Percentiles rank a stretch among this genome's conserved stretches.
Conservation (phyloP, 2,113 vertebrate genomes). For the Ptilorrhoa leucosticta region DNA sequence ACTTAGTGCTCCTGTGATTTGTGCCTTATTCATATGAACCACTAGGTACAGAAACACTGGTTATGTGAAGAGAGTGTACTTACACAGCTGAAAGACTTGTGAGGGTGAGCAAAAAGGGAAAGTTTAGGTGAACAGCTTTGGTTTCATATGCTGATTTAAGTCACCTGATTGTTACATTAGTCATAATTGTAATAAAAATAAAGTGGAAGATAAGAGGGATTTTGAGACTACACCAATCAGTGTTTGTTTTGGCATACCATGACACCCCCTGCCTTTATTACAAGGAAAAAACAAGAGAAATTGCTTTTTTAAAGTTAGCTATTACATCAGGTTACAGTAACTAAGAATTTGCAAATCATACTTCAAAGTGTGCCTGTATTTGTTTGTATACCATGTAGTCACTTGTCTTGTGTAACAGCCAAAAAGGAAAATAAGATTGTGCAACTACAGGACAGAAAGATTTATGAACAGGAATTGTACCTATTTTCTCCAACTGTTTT, state of each 20-base stretch:
- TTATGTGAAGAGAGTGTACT: neutral
- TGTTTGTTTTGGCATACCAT: neutral
- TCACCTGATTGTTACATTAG: neutral
- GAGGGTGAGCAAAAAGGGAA: neutral
- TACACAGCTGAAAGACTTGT: neutral
- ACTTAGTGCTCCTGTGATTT: neutral
- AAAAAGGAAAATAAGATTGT: neutral
- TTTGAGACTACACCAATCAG: neutral
- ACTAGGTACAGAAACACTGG: neutral
- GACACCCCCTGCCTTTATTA: neutral
- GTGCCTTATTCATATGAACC: neutral
- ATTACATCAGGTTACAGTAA: neutral
- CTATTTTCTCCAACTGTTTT: neutral
- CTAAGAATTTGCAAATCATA: neutral
- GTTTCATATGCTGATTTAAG: neutral
- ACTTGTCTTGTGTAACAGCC: neutral
- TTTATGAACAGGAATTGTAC: neutral
- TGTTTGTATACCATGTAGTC: neutral
- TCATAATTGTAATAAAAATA: neutral
- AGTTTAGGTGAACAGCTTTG: neutral
- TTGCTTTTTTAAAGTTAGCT: neutral
- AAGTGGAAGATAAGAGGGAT: neutral
- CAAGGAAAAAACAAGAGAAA: neutral
- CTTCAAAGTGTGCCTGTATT: neutral
- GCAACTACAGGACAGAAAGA: neutral